These are phyloP conservation scores for Archocentrus centrarchus DNA, from an alignment of 2,113 vertebrate genomes.

Conservation along the genomic window DNA sequence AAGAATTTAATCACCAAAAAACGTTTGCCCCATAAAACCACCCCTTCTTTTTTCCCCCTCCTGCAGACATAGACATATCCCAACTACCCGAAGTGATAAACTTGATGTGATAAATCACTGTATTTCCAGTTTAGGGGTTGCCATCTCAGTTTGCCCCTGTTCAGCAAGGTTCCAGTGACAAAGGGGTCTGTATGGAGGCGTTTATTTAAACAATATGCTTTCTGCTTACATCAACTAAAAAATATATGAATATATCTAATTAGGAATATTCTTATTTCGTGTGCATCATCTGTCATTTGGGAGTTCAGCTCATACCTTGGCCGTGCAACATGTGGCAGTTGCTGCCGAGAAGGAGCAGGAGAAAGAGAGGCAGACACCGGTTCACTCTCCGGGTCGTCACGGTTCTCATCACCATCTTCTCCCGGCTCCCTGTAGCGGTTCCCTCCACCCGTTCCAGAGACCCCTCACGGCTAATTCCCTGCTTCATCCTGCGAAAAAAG, in stretches of 20 bases:
- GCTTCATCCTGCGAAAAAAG: slow-evolving; percentile 41
- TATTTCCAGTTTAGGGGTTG: slow-evolving; percentile 23
- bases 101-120: slow-evolving; percentile 40
- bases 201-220: neutral
- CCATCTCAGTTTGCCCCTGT: slow-evolving; percentile 19
- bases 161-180: slow-evolving; percentile 17
- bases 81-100: neutral
- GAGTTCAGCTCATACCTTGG: slow-evolving; percentile 71
- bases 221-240: neutral
- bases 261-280: neutral
- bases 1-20: neutral
- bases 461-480: slow-evolving; percentile 31
- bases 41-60: neutral
- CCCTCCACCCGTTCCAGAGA: slow-evolving; percentile 25
- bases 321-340: slow-evolving; percentile 80
- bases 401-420: slow-evolving; percentile 28
- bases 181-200: slow-evolving; percentile 9
- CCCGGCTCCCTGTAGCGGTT: slow-evolving; percentile 13
- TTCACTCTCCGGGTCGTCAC: slow-evolving; percentile 33
- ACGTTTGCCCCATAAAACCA: neutral
- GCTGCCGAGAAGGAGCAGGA: slow-evolving; percentile 67
- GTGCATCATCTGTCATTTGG: slow-evolving; percentile 17
- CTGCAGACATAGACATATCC: slow-evolving; percentile 10
- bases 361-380: slow-evolving; percentile 38
- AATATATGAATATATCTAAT: neutral